Evolutionary conservation across 2,888 invertebrate species (phyloP).

Genomic region (Bimastos eiseni): DNA sequence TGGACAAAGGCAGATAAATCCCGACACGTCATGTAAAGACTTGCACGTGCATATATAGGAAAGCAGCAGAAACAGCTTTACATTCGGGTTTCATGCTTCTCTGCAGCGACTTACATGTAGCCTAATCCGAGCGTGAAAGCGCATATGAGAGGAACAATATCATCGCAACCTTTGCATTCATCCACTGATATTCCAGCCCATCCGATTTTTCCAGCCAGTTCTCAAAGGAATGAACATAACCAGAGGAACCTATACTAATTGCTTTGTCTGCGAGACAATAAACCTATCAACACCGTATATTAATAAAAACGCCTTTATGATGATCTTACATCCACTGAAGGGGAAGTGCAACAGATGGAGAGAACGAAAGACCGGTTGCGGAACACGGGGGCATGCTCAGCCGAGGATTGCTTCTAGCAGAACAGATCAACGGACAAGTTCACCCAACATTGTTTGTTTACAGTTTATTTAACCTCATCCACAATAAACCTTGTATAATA

Average conservation of each 20-base stretch:
- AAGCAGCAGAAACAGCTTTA: neutral
- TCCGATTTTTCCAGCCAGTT: neutral
- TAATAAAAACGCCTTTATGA: conserved; percentile 3
- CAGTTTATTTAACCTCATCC: conserved; percentile 2
- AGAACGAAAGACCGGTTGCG: neutral
- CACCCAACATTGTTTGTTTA: neutral
- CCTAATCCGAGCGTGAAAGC: neutral
- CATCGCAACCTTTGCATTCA: neutral
- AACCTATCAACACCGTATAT: neutral
- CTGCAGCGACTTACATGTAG: neutral
- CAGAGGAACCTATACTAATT: neutral
- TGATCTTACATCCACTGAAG: neutral
- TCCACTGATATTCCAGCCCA: neutral
- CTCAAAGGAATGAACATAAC: neutral
- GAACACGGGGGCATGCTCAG: neutral
- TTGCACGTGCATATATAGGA: neutral
- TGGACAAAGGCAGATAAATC: neutral
- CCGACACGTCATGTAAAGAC: neutral
- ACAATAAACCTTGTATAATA: neutral
- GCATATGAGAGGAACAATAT: neutral
- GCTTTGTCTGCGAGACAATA: neutral
- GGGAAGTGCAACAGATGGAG: neutral
- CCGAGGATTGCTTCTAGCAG: neutral
- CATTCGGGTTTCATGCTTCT: neutral
- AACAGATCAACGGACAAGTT: neutral